Percentiles rank a stretch among this genome's conserved stretches.
Conservation (phyloP, 2,113 vertebrate species). For the Andinoacara biseriatus region DNA sequence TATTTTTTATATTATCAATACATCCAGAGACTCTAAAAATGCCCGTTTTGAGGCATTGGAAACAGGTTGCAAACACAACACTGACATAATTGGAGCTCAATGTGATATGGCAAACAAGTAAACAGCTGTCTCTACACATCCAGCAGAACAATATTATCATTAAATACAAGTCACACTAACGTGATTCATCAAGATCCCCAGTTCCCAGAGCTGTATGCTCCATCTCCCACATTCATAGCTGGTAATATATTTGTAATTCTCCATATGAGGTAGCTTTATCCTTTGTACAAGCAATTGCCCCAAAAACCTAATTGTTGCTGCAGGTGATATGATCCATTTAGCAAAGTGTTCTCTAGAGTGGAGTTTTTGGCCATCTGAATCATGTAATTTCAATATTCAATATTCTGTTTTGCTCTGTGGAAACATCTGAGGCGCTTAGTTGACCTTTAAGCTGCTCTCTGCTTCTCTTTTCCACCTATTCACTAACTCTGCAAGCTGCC, state of each 20-base stretch:
- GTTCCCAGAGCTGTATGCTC: not conserved
- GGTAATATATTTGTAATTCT: not conserved
- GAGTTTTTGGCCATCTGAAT: not conserved
- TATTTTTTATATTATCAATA: not conserved
- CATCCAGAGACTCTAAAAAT: too few relatives aligned
- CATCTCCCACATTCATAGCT: not conserved
- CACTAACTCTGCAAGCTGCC: not conserved
- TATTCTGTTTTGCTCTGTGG: not conserved
- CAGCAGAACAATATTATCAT: not conserved
- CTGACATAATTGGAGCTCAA: constrained; percentile 5
- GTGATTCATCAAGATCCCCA: not conserved
- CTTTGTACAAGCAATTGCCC: not conserved
- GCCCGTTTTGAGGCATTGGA: not conserved
- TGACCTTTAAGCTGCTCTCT: not conserved
- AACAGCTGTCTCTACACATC: not conserved
- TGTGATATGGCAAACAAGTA: constrained; percentile 10
- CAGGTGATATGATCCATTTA: not conserved
- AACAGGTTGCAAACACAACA: not conserved
- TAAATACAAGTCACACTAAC: constrained; percentile 1
- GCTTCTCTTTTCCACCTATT: not conserved
- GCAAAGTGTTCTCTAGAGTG: not conserved
- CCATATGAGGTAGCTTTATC: not conserved
- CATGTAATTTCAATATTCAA: not conserved
- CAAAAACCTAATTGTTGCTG: not conserved
- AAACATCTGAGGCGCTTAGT: not conserved